Base-by-base conservation (phyloP, 2,888 invertebrate species). In the Beris chalybata region DNA sequence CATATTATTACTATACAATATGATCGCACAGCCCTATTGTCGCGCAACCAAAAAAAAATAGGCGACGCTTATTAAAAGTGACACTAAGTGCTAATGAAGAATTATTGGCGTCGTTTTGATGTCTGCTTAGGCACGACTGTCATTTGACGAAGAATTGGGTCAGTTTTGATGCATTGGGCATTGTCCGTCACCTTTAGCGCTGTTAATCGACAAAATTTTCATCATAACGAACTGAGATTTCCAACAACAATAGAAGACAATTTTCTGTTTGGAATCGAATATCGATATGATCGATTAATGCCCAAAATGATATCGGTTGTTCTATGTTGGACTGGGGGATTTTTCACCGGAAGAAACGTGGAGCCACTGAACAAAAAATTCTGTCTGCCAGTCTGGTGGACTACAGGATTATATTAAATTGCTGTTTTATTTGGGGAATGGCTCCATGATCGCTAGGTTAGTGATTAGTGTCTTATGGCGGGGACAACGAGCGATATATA, bases 221-320 rank as follows among this genome's bases (percentile, higher is more conserved):
- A 61, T 50, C 59, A 59, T 59, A 59, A 29, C 48, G 52, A 32
- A 15, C 61, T 22, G 52, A 61, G 50, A 52, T 61, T 61, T 61
- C 12, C 31, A 31, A 50, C 22, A 52, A 61, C 52, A 61, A 61
- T 61, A 52, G 52, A 52, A 50, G 52, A 52, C 50, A 50, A 48
- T 61, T 22, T 61, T 30, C 38, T 61, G 6, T 38, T 22, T 29
- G 38, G 15, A 50, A 12, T 43, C 22, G 61, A 22, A 15, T 50
- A 38, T 61, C 61, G 52, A 52, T 52, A 50, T 61, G 61, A 61
- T 61, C 61, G 61, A 61, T 61, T 61, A 61, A 61, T 13, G 38
- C 11, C 32, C 56, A 22, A 52, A 52, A 52, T 38, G 38, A 38
- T 61, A 61, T 61, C 61, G 52, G 5, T n/a, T 4, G 13, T 47